phyloP scores from a whole-genome alignment of 2,888 invertebrate species.

The Diaprepes abbreviatus region DNA sequence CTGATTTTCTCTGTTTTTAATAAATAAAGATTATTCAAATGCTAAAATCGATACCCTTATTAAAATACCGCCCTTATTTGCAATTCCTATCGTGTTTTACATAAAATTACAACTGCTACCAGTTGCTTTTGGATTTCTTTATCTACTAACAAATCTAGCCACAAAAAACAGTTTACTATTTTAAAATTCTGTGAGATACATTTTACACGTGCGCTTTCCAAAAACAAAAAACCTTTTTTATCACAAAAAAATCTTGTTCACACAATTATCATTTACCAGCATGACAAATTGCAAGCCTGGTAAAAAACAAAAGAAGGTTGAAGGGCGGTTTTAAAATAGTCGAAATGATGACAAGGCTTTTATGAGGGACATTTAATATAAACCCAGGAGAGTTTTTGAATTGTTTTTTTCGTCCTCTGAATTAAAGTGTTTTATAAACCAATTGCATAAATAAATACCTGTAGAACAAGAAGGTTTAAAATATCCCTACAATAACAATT shows the following conservation, averaged over 20 bases:
- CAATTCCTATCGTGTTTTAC: slow-evolving; percentile 6
- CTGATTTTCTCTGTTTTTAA: too few relatives aligned
- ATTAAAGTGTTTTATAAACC: too few relatives aligned
- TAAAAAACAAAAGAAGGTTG: slow-evolving; percentile 31
- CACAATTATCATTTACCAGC: slow-evolving; percentile 26
- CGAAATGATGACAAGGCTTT: slow-evolving; percentile 19
- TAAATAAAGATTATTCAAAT: slow-evolving; percentile 1
- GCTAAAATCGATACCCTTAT: not conserved
- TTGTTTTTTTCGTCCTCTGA: too few relatives aligned
- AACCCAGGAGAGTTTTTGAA: slow-evolving; percentile 4
- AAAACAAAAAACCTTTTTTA: slow-evolving; percentile 20
- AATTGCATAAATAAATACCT: too few relatives aligned
- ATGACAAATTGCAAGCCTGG: slow-evolving; percentile 33
- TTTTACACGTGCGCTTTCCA: slow-evolving; percentile 23
- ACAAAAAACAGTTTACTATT: slow-evolving; percentile 2
- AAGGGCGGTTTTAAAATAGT: slow-evolving; percentile 24
- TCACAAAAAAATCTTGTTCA: slow-evolving; percentile 31
- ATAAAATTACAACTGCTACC: slow-evolving; percentile 20
- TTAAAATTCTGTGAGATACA: slow-evolving; percentile 21
- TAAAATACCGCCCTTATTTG: not conserved
- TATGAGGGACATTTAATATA: not conserved
- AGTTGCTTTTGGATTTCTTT: not conserved
- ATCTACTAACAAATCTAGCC: slow-evolving; percentile 4
- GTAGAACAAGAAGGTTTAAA: too few relatives aligned
- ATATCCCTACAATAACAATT: too few relatives aligned